A percentile compares a stretch with the other conserved stretches of the same genome.
These are phyloP conservation scores for Pyrrhia umbra DNA, from an alignment of 2,888 invertebrate genomes.

Conservation along the genomic window DNA sequence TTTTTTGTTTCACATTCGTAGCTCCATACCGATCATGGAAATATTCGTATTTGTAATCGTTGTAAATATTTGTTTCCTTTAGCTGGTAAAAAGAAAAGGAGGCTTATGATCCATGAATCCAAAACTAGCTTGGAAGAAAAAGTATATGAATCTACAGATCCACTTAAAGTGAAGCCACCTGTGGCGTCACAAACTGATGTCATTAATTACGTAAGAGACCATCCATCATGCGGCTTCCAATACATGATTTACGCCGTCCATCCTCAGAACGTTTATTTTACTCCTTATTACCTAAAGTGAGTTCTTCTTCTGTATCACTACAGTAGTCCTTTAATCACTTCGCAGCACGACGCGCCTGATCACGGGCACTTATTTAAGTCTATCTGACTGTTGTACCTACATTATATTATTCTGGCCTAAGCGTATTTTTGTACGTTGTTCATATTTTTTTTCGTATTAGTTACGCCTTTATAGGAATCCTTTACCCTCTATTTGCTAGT, in stretches of 20 bases:
- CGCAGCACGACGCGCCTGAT: too few relatives aligned
- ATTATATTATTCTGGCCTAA: too few relatives aligned
- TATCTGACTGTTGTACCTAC: too few relatives aligned
- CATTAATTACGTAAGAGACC: conserved; percentile 87
- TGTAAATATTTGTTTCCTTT: conserved; percentile 3
- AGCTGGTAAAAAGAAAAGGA: conserved; percentile 72
- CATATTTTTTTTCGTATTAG: too few relatives aligned
- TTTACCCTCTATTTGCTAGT: too few relatives aligned
- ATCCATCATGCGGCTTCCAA: conserved; percentile 92
- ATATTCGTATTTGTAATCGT: background rate
- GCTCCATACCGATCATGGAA: too few relatives aligned
- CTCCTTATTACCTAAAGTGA: conserved; percentile 94
- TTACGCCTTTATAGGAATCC: too few relatives aligned
- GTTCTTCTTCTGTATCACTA: too few relatives aligned
- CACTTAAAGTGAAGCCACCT: conserved; percentile 82
- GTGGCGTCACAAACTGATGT: conserved; percentile 85
- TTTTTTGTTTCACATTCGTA: background rate
- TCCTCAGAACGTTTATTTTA: conserved; percentile 93
- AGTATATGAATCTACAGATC: conserved; percentile 70
- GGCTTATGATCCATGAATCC: conserved; percentile 70
- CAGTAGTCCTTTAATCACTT: too few relatives aligned
- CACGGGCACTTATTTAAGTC: too few relatives aligned
- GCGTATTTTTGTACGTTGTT: too few relatives aligned
- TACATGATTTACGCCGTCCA: conserved; percentile 94
- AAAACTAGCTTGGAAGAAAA: conserved; percentile 30